These are phyloP conservation scores for Diorhabda elongata DNA, from an alignment of 1,140 invertebrate genomes.

Conservation along the genomic window DNA sequence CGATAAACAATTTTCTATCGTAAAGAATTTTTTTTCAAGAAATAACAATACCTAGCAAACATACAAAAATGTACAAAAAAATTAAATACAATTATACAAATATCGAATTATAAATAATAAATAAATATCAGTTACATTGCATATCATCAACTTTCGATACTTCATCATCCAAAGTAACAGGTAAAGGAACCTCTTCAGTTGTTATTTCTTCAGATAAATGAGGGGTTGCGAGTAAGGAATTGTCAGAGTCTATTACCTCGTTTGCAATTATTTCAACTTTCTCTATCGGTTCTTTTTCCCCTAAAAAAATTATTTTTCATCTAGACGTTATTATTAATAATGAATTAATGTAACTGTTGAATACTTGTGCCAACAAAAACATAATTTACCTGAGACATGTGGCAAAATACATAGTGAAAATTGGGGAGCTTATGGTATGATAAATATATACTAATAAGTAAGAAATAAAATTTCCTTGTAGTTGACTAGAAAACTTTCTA, in stretches of 20 bases:
- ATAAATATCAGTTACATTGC: background rate
- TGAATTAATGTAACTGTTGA: too few species aligned
- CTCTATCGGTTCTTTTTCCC: background rate
- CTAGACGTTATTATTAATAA: too few species aligned
- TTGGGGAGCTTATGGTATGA: too few species aligned
- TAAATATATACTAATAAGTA: too few species aligned
- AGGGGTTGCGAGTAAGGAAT: background rate
- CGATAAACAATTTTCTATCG: background rate
- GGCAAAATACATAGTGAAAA: too few species aligned
- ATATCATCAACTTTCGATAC: background rate
- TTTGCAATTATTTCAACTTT: background rate
- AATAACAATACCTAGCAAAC: conserved; percentile 2
- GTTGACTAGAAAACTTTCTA: too few species aligned
- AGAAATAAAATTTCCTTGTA: too few species aligned
- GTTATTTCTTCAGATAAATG: background rate
- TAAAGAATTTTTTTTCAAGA: background rate
- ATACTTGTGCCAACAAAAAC: too few species aligned
- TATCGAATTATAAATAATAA: background rate
- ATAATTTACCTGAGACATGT: too few species aligned
- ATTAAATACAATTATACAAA: background rate
- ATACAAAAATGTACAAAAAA: background rate
- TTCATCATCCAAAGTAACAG: background rate
- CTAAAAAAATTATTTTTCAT: background rate
- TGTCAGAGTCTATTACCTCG: background rate
- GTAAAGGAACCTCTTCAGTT: background rate